phyloP scores from a whole-genome alignment of 2,888 invertebrate species.

The Brachyptera risi region DNA sequence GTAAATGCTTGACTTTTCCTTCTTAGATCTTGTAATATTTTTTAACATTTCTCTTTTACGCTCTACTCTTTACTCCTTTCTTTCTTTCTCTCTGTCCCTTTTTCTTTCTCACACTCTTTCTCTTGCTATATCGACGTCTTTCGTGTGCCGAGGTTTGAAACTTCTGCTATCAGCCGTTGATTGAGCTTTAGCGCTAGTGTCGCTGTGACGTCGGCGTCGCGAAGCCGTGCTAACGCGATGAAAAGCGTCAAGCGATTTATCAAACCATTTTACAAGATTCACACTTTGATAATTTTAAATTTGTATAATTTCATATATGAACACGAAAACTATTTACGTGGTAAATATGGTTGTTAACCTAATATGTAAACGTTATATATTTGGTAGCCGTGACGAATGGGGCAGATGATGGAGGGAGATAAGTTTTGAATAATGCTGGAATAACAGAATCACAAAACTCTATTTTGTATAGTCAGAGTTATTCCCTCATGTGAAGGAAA shows the following conservation, averaged over 20 bases:
- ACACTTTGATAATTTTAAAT: conserved; percentile 17
- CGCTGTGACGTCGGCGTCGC: conserved; percentile 8
- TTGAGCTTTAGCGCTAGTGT: conserved; percentile 19
- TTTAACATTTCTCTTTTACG: background rate
- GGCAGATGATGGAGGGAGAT: too few species aligned
- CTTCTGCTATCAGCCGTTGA: conserved; percentile 11
- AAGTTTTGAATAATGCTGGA: too few species aligned
- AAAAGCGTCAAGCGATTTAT: conserved; percentile 18
- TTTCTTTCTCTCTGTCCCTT: background rate
- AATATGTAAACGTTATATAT: too few species aligned
- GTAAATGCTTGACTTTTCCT: background rate
- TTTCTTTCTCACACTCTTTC: conserved; percentile 1
- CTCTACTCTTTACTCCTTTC: background rate
- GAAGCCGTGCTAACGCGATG: conserved; percentile 14
- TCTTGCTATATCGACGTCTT: background rate
- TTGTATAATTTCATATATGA: too few species aligned
- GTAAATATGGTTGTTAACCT: too few species aligned
- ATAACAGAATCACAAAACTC: too few species aligned
- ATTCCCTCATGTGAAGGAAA: too few species aligned
- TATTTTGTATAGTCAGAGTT: too few species aligned
- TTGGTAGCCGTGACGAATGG: too few species aligned
- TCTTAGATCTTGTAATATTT: background rate
- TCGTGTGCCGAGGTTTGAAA: background rate
- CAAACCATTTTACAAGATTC: conserved; percentile 15
- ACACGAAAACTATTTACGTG: background rate